Conservation (phyloP, 1,140 invertebrate genomes). For the Pomacea maculata region DNA sequence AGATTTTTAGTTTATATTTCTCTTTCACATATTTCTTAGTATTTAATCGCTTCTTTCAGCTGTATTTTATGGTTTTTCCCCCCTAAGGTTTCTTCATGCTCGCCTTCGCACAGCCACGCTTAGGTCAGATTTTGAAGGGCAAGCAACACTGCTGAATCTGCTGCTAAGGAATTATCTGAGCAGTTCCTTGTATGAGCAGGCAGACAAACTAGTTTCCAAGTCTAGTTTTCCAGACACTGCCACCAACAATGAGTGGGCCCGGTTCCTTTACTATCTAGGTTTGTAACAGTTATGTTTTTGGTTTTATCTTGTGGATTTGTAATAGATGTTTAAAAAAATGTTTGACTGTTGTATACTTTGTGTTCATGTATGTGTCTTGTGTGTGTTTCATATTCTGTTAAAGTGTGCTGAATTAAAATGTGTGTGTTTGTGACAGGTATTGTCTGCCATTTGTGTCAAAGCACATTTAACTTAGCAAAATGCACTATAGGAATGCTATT, state of each 20-base stretch:
- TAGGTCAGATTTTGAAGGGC: conserved; percentile 95
- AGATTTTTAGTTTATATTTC: background rate
- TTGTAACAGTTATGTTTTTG: conserved; percentile 7
- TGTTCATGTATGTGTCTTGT: no score
- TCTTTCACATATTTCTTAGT: background rate
- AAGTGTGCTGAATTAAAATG: no score
- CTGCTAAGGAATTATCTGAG: conserved; percentile 94
- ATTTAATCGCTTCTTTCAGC: background rate
- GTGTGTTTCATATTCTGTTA: no score
- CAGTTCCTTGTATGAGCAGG: conserved; percentile 93
- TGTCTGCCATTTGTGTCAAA: no score
- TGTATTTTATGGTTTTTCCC: conserved; percentile 27
- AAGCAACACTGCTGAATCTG: conserved; percentile 96
- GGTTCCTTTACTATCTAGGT: conserved; percentile 92
- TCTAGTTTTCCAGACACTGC: conserved; percentile 93
- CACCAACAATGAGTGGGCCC: conserved; percentile 98
- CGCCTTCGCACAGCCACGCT: conserved; percentile 93
- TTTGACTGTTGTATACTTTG: no score
- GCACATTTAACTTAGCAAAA: no score
- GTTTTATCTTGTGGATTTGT: no score
- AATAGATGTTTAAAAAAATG: no score
- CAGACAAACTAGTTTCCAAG: conserved; percentile 91
- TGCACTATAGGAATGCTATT: no score
- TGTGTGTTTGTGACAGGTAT: no score
- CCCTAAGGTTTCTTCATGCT: conserved; percentile 80